Base-by-base conservation (phyloP, 2,888 invertebrate genomes). In the Eudasyphora cyanicolor region DNA sequence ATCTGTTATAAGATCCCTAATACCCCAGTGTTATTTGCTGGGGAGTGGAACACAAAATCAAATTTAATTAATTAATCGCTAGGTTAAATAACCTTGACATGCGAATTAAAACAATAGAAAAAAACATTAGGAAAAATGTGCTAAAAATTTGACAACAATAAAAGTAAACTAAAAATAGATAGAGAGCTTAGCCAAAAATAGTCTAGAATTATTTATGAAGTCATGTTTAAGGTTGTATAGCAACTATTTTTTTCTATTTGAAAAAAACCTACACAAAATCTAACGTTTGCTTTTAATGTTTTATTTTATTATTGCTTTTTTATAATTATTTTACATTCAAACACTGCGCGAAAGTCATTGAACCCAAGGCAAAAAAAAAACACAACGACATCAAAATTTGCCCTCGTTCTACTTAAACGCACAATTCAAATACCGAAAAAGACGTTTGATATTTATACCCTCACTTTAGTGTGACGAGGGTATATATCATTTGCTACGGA, bases 361-460 rank as follows among this genome's bases (percentile, higher is more conserved):
- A 86, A 86, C 86, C 82, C 85, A 85, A 86, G 85, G 86, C 84
- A 71, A 83, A n/a, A n/a, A n/a, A n/a, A n/a, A n/a, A n/a, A 29
- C 14, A 38, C 10, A 77, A 79, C 69, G 76, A 76, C 76, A 83
- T 69, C 69, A 79, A 79, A 79, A 73, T 79, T 77, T 79, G 69
- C 32, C 83, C 83, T 80, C 83, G 83, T 83, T 83, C 83, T 80
- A 83, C 76, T 77, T 83, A 74, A 82, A 82, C 69, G 62, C 54
- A 45, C 7, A 45, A 29, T 35, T 54, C 21, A 27, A 19, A 45
- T 29, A 45, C 27, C 51, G 7, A 54, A 76, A 67, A 76, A 64
- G 73, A 73, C 71, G 57, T 73, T 73, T 19, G 12, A 35, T 10
- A 1, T 64, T 62, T 62, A n/a, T n/a, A n/a, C n/a, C n/a, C n/a